Base-by-base conservation (phyloP, 2,888 invertebrate genomes). In the Hydraecia micacea region DNA sequence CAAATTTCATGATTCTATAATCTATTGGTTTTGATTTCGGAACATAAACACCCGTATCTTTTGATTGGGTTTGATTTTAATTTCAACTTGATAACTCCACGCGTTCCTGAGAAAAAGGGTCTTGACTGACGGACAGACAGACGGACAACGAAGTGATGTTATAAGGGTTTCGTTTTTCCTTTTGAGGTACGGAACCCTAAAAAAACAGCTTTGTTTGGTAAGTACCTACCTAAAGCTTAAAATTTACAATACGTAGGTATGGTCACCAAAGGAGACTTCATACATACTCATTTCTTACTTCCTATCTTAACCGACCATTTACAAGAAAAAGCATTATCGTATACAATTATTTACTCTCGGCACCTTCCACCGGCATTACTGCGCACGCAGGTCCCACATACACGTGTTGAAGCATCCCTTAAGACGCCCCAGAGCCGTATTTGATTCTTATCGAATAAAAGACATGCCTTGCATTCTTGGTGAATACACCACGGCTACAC, bases 381-480 rank as follows among this genome's bases (percentile, higher is more conserved):
- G 28, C 28, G 18, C 18, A 49, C 39, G 9, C 25, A 60, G 18
- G n/a, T 25, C 32, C n/a, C 28, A 21, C 60, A 62, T 60, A 80
- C 79, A 81, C 81, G 81, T 79, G 81, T 52, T 32, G n/a, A 21
- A 15, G n/a, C n/a, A 18, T 80, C 39, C 58, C 39, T 25, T 46
- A 65, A 46, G 25, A 58, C 36, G 36, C 39, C n/a, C 62, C 15
- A 36, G n/a, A 71, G 36, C 28, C 46, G 9, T 36, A 70, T 63
- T 55, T 55, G 18, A 55, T 70, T 46, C 55, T 46, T 36, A 28
- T 9, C 9, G 58, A 68, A 62, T 42, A n/a, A 66, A 67, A 58
- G 28, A 39, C 58, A 32, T 58, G 9, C 18, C 25, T 32, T 32
- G 25, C 32, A 49, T 39, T 60, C 39, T 39, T 67, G 1, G 25